These are phyloP conservation scores for Lanius collurio DNA, from an alignment of 2,113 vertebrate species.

Conservation along the genomic window DNA sequence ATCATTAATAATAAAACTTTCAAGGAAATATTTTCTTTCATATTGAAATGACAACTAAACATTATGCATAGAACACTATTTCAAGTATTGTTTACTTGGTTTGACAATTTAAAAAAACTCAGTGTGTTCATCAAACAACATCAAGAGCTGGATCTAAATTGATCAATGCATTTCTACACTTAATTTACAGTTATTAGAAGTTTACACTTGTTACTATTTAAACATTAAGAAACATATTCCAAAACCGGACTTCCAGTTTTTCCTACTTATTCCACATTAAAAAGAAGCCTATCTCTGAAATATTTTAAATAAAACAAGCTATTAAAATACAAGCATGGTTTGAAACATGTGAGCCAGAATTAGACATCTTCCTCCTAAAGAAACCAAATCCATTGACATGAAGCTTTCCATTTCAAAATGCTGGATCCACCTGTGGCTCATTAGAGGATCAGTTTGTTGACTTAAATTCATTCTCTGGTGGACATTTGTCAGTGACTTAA, in stretches of 20 bases:
- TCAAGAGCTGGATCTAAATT: background rate
- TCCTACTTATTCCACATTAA: background rate
- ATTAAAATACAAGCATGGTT: background rate
- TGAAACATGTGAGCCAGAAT: background rate
- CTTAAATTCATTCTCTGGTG: background rate
- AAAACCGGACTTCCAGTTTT: background rate
- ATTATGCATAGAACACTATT: background rate
- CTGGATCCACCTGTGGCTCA: background rate
- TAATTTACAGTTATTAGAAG: background rate
- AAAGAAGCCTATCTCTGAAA: background rate
- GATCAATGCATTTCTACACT: background rate
- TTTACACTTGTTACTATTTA: background rate
- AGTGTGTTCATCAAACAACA: background rate
- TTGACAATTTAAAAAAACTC: background rate
- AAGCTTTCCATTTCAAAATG: background rate
- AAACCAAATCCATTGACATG: accelerated
- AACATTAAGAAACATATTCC: background rate
- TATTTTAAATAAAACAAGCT: background rate
- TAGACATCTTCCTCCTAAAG: background rate
- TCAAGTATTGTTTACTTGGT: background rate
- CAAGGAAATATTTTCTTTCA: background rate
- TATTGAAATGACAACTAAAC: background rate
- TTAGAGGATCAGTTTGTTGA: background rate
- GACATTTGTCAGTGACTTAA: background rate
- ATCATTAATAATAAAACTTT: background rate